Conservation (phyloP, 2,888 invertebrate genomes). For the Drosophila kuntzei region DNA sequence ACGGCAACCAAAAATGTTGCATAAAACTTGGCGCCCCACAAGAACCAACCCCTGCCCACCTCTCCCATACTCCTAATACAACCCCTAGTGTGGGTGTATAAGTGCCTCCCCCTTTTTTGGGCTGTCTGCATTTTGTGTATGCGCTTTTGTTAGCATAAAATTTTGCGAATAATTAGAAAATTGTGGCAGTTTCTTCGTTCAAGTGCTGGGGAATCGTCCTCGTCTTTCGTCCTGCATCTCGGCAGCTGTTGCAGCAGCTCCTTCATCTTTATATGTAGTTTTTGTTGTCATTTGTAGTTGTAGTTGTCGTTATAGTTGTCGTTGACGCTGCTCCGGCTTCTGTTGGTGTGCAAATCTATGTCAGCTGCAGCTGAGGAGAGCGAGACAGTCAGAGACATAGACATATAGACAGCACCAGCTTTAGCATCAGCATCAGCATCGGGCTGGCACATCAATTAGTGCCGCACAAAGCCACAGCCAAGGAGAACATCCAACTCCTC, state of each 20-base stretch:
- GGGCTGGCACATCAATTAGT: constrained; percentile 76
- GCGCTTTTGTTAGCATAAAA: constrained; percentile 77
- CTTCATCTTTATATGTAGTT: constrained; percentile 31
- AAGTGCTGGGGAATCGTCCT: constrained; percentile 37
- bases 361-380: constrained; percentile 44
- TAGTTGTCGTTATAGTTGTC: constrained; percentile 14
- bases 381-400: constrained; percentile 32
- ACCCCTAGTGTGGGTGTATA: constrained; percentile 10
- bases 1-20: constrained; percentile 64
- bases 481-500: constrained; percentile 15
- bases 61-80: background rate
- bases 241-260: constrained; percentile 48
- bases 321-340: constrained; percentile 30
- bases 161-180: constrained; percentile 81
- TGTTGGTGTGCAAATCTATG: constrained; percentile 58
- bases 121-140: constrained; percentile 44
- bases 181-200: constrained; percentile 71
- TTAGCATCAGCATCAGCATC: constrained; percentile 27
- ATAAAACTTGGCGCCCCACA: constrained; percentile 64
- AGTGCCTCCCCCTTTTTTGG: constrained; percentile 4
- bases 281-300: constrained; percentile 36
- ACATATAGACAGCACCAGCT: constrained; percentile 29
- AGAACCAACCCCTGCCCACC: constrained; percentile 7
- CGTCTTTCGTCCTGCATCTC: constrained; percentile 35
- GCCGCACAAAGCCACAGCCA: constrained; percentile 73